Base-by-base conservation (phyloP, 2,113 vertebrate genomes). In the Fregata magnificens region DNA sequence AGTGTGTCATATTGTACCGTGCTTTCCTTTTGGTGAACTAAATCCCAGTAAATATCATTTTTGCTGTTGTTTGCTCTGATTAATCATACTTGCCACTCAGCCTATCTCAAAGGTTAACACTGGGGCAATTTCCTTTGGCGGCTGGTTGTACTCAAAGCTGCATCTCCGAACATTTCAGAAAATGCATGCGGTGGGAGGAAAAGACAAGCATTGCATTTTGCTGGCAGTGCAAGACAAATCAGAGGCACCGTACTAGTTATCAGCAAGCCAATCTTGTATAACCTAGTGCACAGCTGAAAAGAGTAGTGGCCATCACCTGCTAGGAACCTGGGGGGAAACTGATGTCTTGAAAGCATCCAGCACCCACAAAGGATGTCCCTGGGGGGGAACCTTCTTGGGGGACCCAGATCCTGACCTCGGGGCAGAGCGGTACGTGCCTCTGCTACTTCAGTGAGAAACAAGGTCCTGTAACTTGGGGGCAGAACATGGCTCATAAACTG, bases 11-110 rank as follows among this genome's bases (percentile, higher is more conserved):
- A 40, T 3, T 40, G 31, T 22, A 28, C 38, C 3, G 11, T n/a
- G 52, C 36, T 69, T 73, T 56, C 45, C 29, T 94, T 90, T 31
- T 16, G 58, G 42, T 53, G 38, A 56, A 42, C 22, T 38, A 77
- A 77, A 86, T 86, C 63, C 47, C 67, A 86, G 82, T 34, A 86
- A 97, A 90, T 58, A 86, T 5, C 1, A 11, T 29, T 73, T 82
- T 77, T 92, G 19, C 42, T 94, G 53, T 95, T 86, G 81, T 95
- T 95, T 94, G 50, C 65, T 88, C 63, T 83, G 76, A 86, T 93
- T 80, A 77, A 83, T 52, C 42, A 70, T 32, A 69, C 50, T 70
- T 81, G 82, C 74, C 82, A 74, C 42, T 74, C 71, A 74, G 59
- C 25, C 74, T 50, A 10, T 62, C 82, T 88, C 58, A 36, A 83